These are phyloP conservation scores for Apostichopus californicus DNA, from an alignment of 35 echinoderm and acorn worm species.

Conservation along the genomic window DNA sequence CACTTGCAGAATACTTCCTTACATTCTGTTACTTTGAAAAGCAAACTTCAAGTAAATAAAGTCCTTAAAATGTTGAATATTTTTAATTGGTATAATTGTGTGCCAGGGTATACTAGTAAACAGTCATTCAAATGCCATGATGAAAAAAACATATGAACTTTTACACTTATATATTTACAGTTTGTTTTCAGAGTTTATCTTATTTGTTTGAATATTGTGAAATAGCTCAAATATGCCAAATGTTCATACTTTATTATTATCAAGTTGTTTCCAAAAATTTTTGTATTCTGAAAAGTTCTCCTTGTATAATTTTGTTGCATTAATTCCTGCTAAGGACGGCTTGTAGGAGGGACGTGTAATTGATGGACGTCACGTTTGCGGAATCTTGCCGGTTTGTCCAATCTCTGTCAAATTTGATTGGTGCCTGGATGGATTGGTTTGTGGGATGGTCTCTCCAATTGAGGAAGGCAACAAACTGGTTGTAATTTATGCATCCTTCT, in stretches of 20 bases:
- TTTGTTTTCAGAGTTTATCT: too few relatives aligned
- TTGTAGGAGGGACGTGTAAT: constrained; percentile 79
- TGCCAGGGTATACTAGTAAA: too few relatives aligned
- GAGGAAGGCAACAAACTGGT: constrained; percentile 68
- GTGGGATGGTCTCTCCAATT: constrained; percentile 89
- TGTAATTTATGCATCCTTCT: constrained; percentile 86
- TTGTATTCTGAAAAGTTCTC: neutral
- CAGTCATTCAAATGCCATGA: too few relatives aligned
- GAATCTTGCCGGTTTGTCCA: constrained; percentile 64
- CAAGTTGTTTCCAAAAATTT: too few relatives aligned
- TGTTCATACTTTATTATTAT: too few relatives aligned
- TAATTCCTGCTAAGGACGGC: constrained; percentile 50
- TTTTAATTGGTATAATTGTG: too few relatives aligned
- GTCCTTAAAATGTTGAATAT: neutral
- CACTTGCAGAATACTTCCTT: neutral
- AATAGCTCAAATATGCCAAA: too few relatives aligned
- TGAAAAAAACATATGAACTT: too few relatives aligned
- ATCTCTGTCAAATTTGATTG: constrained; percentile 69
- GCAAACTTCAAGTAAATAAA: neutral
- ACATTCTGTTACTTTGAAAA: neutral
- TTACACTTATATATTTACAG: too few relatives aligned
- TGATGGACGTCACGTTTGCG: constrained; percentile 71
- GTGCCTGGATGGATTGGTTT: constrained; percentile 70
- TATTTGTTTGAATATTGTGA: too few relatives aligned
- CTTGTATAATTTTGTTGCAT: neutral